A percentile compares a stretch with the other conserved stretches of the same genome.
These are phyloP conservation scores for Drosophila miranda DNA, from an alignment of 1,140 invertebrate genomes.

Conservation along the genomic window DNA sequence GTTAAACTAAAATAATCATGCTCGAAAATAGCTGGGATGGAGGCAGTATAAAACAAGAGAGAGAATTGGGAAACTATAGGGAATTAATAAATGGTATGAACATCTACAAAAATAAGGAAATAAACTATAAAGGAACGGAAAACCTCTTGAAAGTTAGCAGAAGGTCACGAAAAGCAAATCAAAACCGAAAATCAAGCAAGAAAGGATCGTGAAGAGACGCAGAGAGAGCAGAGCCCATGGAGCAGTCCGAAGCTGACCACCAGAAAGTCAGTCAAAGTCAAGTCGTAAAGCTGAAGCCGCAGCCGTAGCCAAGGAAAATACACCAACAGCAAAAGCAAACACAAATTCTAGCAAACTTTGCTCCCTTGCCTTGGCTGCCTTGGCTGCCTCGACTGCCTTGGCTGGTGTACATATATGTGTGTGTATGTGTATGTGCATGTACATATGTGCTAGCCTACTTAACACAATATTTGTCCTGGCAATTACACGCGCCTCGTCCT, in stretches of 20 bases:
- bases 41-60: too few relatives aligned
- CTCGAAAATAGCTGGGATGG: too few relatives aligned
- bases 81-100: too few relatives aligned
- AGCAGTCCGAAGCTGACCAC: slow-evolving; percentile 1
- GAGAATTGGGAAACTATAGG: too few relatives aligned
- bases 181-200: neutral
- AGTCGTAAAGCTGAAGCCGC: slow-evolving; percentile 7
- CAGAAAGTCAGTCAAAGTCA: slow-evolving; percentile 26
- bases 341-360: neutral
- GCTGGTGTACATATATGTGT: slow-evolving; percentile 7
- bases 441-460: slow-evolving; percentile 49
- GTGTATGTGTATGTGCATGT: slow-evolving; percentile 24
- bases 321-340: slow-evolving; percentile 6
- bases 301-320: slow-evolving; percentile 20
- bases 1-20: too few relatives aligned
- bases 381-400: slow-evolving; percentile 1
- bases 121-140: too few relatives aligned
- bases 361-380: slow-evolving; percentile 1
- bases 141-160: too few relatives aligned
- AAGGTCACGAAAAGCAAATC: neutral
- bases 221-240: neutral
- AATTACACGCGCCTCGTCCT: slow-evolving; percentile 44
- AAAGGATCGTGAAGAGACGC: too few relatives aligned
- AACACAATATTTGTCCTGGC: slow-evolving; percentile 61
- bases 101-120: too few relatives aligned